Conservation (phyloP, 2,113 vertebrate species). For the Todiramphus saurophagus region DNA sequence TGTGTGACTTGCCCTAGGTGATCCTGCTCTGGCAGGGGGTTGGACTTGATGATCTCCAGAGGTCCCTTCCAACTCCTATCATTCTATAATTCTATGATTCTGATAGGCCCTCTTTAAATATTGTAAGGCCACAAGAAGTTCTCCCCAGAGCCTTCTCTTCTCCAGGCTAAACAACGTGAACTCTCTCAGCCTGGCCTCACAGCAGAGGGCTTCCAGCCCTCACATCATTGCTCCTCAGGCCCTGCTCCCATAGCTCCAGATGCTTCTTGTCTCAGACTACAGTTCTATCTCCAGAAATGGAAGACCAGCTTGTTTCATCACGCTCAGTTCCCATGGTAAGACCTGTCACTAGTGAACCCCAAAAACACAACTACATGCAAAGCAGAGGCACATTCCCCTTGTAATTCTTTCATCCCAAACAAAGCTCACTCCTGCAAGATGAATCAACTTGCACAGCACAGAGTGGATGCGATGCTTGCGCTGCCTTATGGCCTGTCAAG, state of each 20-base stretch:
- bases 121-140: not conserved
- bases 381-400: not conserved
- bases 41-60: too few relatives aligned
- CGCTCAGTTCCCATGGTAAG: not conserved
- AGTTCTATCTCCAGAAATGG: not conserved
- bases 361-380: not conserved
- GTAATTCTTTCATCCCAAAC: not conserved
- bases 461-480: accelerated
- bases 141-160: not conserved
- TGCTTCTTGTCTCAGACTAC: not conserved
- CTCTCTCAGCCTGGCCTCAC: not conserved
- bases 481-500: not conserved
- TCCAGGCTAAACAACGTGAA: not conserved
- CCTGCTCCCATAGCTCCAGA: not conserved
- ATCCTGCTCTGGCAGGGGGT: too few relatives aligned
- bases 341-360: not conserved
- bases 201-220: not conserved
- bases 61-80: too few relatives aligned
- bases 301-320: not conserved
- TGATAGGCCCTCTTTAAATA: not conserved
- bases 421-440: not conserved
- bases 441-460: not conserved
- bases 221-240: not conserved
- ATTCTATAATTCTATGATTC: too few relatives aligned
- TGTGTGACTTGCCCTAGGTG: too few relatives aligned